Percentiles rank a stretch among this genome's conserved stretches.
Evolutionary conservation across 2,113 vertebrate species (phyloP).

Genomic region (Sander vitreus): DNA sequence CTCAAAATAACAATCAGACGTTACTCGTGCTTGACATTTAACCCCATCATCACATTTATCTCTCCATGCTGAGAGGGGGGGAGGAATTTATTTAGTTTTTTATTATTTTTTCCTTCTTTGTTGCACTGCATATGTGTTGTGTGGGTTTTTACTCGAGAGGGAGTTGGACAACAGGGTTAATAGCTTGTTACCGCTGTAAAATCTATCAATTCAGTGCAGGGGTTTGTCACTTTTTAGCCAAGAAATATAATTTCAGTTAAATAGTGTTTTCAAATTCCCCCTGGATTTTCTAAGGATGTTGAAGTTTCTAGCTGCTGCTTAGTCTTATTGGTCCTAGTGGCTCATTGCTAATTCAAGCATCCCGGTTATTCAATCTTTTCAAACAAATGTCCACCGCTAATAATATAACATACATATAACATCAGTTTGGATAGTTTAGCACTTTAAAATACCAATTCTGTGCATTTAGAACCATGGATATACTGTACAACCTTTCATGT

Average conservation of each 20-base stretch:
- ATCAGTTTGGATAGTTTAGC: not conserved
- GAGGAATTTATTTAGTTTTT: not conserved
- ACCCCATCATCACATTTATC: not conserved
- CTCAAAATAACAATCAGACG: slow-evolving; percentile 27
- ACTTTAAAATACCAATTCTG: not conserved
- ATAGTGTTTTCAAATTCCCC: not conserved
- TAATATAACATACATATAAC: not conserved
- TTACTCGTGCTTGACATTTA: slow-evolving; percentile 31
- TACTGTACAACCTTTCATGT: too few species aligned
- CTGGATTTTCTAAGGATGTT: not conserved
- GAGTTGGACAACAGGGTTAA: not conserved
- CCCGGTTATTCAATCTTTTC: not conserved
- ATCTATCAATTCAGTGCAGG: not conserved
- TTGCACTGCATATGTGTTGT: not conserved
- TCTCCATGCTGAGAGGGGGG: not conserved
- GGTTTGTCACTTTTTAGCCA: not conserved
- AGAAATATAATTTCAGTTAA: not conserved
- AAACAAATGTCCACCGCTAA: not conserved
- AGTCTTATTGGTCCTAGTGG: not conserved
- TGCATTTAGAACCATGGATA: not conserved
- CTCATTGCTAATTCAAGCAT: not conserved
- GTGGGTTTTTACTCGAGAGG: not conserved
- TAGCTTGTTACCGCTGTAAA: not conserved
- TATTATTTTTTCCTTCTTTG: not conserved
- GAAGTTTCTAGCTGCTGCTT: not conserved